Conservation (phyloP, 2,113 vertebrate genomes). For the Paradoxurus hermaphroditus region DNA sequence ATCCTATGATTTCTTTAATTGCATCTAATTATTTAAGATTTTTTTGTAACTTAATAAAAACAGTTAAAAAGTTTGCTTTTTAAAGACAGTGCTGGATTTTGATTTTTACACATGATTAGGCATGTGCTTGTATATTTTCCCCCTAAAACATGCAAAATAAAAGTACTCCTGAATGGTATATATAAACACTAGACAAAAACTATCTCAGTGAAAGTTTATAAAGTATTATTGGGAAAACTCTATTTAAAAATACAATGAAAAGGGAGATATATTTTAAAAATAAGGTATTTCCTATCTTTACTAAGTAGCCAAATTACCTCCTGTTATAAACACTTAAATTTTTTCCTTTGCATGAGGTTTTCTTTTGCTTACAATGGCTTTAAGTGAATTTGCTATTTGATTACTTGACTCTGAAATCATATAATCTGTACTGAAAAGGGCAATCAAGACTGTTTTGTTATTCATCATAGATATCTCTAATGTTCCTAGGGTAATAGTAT, state of each 20-base stretch:
- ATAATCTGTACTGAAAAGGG: constrained; percentile 31
- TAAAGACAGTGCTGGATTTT: neutral
- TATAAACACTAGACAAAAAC: neutral
- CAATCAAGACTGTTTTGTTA: constrained; percentile 49
- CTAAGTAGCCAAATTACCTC: neutral
- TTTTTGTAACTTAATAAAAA: neutral
- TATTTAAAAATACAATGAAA: neutral
- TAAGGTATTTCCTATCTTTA: neutral
- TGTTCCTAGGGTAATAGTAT: constrained; percentile 36
- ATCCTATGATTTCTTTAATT: neutral
- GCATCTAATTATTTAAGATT: neutral
- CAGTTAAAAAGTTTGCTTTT: neutral
- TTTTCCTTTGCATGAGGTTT: neutral
- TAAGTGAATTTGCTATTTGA: constrained; percentile 50
- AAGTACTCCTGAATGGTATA: neutral
- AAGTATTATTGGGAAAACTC: neutral
- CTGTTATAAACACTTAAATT: neutral
- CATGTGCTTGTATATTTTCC: neutral
- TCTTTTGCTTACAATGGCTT: constrained; percentile 34
- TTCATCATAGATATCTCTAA: constrained; percentile 24
- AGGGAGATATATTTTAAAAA: neutral
- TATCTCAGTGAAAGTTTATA: neutral
- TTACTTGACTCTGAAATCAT: constrained; percentile 51
- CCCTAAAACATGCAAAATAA: neutral
- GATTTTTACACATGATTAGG: neutral